phyloP scores from a whole-genome alignment of 2,888 invertebrate species.

The Eulithis prunata region DNA sequence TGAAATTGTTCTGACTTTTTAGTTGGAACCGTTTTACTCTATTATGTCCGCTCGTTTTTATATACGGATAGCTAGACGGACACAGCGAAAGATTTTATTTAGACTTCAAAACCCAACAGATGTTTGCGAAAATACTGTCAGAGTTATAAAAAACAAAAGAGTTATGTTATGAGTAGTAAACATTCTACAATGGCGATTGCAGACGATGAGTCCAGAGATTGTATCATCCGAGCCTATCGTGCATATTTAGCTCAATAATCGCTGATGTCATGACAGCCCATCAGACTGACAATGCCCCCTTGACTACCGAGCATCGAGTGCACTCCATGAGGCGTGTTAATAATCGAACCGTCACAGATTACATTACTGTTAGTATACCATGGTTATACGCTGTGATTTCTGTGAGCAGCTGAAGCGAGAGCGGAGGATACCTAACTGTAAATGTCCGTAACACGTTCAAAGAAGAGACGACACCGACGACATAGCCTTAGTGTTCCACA shows the following conservation, averaged over 20 bases:
- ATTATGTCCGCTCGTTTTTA: no score
- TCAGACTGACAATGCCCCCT: constrained; percentile 47
- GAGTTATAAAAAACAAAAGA: no score
- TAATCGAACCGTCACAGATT: constrained; percentile 36
- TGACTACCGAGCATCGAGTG: constrained; percentile 44
- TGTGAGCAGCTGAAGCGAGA: constrained; percentile 3
- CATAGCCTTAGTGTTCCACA: no score
- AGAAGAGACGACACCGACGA: not conserved
- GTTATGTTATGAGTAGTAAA: no score
- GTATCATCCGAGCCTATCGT: constrained; percentile 29
- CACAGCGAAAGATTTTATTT: no score
- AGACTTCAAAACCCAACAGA: no score
- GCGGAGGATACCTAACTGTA: not conserved
- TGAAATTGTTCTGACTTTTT: no score
- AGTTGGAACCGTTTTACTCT: no score
- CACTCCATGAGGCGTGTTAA: constrained; percentile 46
- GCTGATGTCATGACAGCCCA: constrained; percentile 56
- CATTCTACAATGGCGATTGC: no score
- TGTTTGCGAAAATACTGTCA: no score
- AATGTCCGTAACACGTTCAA: not conserved
- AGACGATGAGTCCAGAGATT: constrained; percentile 5
- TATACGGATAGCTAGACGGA: no score
- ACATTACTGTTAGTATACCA: constrained; percentile 8
- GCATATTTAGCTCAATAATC: constrained; percentile 56
- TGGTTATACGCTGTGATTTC: not conserved